Evolutionary conservation across 2,888 invertebrate genomes (phyloP).

Genomic region (Hirtodrosophila trivittata): DNA sequence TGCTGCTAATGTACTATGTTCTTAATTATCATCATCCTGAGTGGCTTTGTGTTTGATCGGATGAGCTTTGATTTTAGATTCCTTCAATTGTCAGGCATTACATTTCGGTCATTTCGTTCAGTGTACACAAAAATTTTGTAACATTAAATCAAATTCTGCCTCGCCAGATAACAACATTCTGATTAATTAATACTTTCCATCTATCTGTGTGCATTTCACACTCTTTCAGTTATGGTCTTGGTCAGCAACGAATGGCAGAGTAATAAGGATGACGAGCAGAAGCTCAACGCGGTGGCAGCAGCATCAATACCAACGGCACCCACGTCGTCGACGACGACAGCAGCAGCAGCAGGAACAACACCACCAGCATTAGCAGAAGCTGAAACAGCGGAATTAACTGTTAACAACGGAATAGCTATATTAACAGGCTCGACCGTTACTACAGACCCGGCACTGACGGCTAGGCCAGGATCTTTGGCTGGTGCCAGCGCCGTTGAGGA

Average conservation of each 20-base stretch:
- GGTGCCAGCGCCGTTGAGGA: conserved; percentile 20
- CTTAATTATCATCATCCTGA: background rate
- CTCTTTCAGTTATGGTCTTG: conserved; percentile 81
- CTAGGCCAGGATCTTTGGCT: conserved; percentile 13
- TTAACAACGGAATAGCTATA: conserved; percentile 20
- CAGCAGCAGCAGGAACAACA: conserved; percentile 26
- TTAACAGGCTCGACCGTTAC: background rate
- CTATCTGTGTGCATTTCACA: conserved; percentile 12
- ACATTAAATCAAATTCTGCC: conserved; percentile 32
- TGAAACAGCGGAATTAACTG: conserved; percentile 2
- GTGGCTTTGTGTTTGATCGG: conserved; percentile 9
- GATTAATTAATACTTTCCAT: conserved; percentile 15
- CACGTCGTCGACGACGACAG: conserved; percentile 31
- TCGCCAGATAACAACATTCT: conserved; percentile 21
- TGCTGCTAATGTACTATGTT: background rate
- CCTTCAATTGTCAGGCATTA: conserved; percentile 8
- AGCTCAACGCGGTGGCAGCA: conserved; percentile 48
- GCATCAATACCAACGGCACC: conserved; percentile 46
- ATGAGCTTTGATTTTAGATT: conserved; percentile 25
- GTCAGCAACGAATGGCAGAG: conserved; percentile 82
- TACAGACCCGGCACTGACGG: conserved; percentile 23
- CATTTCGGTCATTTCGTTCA: conserved; percentile 27
- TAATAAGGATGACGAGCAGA: conserved; percentile 69
- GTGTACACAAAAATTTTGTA: conserved; percentile 32
- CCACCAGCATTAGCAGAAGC: conserved; percentile 24